Base-by-base conservation (phyloP, 2,888 invertebrate genomes). In the Cremastinae sp. region DNA sequence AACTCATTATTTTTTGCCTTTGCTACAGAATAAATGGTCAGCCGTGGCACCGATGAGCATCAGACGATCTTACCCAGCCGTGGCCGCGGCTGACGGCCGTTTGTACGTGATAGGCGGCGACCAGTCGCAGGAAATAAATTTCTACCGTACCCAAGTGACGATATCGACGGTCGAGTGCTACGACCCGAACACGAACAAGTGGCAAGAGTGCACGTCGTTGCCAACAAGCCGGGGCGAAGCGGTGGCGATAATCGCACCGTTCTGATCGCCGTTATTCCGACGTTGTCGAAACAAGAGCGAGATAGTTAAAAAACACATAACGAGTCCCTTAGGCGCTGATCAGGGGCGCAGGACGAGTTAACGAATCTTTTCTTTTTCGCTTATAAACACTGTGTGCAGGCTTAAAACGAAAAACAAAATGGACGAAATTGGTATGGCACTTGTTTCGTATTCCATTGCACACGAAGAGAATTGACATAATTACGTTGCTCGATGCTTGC, bases 201-300 rank as follows among this genome's bases (percentile, higher is more conserved):
- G 98, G 97, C 92, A 93, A 79, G 92, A 94, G 83, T 95, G 95
- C 80, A 94, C 95, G 53, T 92, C 95, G 78, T 92, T 97, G 87
- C 96, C 96, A 20, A 94, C 95, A 86, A 95, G 95, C 82, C 93
- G 97, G 79, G 95, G 96, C 65, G 97, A 97, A 90, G 96, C 96
- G 51, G 96, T 96, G 75, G 96, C 96, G 78, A 95, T 96, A 71
- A 94, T 96, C 86, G 94, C 87, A 78, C 89, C 88, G n/a, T 89
- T 92, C 78, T 92, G 90, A 92, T 87, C 74, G 64, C 58, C n/a
- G 64, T 75, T 70, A 56, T 43, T 34, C 54, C 43, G 59, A 14
- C 34, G 45, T 45, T 49, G 20, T 68, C 41, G 58, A 38, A 20
- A 49, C 12, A 38, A n/a, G n/a, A 3, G 28, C 28, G 28, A 28